These are phyloP conservation scores for Gymnobelideus leadbeateri DNA, from an alignment of 2,113 vertebrate genomes.

Conservation along the genomic window DNA sequence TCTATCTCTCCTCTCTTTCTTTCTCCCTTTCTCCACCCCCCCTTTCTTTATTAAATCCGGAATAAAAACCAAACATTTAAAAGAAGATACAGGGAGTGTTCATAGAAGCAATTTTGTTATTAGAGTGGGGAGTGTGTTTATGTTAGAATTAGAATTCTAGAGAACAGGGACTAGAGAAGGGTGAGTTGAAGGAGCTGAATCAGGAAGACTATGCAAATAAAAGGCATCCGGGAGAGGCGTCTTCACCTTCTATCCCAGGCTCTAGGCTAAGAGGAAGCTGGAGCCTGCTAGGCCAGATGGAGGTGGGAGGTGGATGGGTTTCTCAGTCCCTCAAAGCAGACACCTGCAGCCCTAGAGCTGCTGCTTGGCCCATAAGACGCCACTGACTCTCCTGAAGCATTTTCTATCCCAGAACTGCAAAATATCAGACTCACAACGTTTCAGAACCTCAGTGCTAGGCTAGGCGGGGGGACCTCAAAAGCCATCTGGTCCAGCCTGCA, in stretches of 20 bases:
- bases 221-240: background rate
- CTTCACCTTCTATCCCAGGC: background rate
- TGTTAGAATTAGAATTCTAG: background rate
- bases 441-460: background rate
- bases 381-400: background rate
- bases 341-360: background rate
- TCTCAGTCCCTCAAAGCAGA: background rate
- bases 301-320: background rate
- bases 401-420: background rate
- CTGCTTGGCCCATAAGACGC: background rate
- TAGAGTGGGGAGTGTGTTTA: background rate
- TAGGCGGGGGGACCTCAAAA: background rate
- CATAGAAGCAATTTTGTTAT: background rate
- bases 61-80: background rate
- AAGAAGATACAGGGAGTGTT: background rate
- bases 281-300: background rate
- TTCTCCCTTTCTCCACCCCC: background rate
- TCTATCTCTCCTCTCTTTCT: background rate
- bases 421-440: background rate
- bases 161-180: background rate
- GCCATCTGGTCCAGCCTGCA: background rate
- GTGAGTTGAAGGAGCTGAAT: background rate
- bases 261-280: background rate
- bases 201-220: background rate
- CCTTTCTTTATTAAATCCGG: background rate